phyloP scores from a whole-genome alignment of 1,140 invertebrate genomes.

The Sycophila sp. region DNA sequence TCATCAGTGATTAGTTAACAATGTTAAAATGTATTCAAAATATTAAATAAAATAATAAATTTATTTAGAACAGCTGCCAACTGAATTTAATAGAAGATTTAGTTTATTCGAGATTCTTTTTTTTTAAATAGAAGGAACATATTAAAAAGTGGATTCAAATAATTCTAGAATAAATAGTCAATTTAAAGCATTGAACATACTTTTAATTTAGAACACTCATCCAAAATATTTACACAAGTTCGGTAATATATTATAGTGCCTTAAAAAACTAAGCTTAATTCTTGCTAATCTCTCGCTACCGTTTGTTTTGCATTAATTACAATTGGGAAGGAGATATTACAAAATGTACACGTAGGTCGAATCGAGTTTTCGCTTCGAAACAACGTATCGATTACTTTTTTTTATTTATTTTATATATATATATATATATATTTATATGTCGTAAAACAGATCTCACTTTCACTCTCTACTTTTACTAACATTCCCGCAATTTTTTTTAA shows the following conservation, averaged over 20 bases:
- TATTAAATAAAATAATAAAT: too few species aligned
- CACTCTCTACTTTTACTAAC: slow-evolving; percentile 31
- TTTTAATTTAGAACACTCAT: slow-evolving; percentile 65
- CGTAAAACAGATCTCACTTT: slow-evolving; percentile 36
- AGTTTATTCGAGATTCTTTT: too few species aligned
- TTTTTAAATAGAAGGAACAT: too few species aligned
- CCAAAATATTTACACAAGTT: slow-evolving; percentile 61
- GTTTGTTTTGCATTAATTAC: slow-evolving; percentile 54
- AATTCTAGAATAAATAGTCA: slow-evolving; percentile 6
- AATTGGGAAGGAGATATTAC: slow-evolving; percentile 61
- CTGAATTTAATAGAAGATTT: too few species aligned
- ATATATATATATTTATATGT: too few species aligned
- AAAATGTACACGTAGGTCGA: slow-evolving; percentile 58
- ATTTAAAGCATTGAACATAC: slow-evolving; percentile 56
- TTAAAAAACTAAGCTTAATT: slow-evolving; percentile 60
- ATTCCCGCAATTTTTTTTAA: slow-evolving; percentile 16
- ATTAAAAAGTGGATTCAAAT: too few species aligned
- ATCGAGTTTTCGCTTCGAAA: slow-evolving; percentile 48
- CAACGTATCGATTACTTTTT: slow-evolving; percentile 20
- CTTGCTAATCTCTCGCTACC: slow-evolving; percentile 44
- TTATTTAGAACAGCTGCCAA: too few species aligned
- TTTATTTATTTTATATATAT: slow-evolving; percentile 18
- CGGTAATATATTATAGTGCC: slow-evolving; percentile 58
- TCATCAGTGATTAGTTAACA: too few species aligned
- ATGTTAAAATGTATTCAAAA: too few species aligned